A percentile compares a stretch with the other conserved stretches of the same genome.
These are phyloP conservation scores for Acheta domesticus DNA, from an alignment of 2,888 invertebrate genomes.

Conservation along the genomic window DNA sequence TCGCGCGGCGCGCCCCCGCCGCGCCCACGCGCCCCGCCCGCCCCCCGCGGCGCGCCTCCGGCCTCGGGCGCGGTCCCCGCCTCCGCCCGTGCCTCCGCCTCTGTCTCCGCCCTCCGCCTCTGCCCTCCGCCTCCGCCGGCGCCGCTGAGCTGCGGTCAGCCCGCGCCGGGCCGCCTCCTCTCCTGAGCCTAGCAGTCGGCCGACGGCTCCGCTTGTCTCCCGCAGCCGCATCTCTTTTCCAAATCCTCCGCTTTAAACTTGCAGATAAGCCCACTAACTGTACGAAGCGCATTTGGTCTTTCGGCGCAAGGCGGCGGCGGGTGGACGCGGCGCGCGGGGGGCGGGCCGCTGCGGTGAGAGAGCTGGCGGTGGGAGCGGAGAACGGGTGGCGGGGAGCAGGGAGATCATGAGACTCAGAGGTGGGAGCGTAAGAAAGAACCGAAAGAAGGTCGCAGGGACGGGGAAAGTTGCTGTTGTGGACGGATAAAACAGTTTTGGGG, in stretches of 20 bases:
- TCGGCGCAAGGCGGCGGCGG: neutral
- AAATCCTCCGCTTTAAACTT: conserved; percentile 7
- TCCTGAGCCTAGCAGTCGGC: neutral
- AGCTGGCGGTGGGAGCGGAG: no score
- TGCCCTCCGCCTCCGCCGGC: neutral
- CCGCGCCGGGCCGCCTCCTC: no score
- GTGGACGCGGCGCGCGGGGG: no score
- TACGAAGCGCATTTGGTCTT: conserved; percentile 7
- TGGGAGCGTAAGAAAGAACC: no score
- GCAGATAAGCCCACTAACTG: conserved; percentile 7
- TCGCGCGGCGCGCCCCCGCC: neutral
- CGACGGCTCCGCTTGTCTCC: neutral
- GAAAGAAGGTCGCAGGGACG: no score
- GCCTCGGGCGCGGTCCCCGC: neutral
- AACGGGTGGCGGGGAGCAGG: no score
- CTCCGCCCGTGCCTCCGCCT: neutral
- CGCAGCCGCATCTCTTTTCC: neutral
- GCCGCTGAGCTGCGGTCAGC: neutral
- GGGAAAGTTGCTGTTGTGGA: no score
- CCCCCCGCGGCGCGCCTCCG: neutral
- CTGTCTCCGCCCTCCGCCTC: neutral
- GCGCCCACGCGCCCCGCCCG: neutral
- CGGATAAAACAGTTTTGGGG: no score
- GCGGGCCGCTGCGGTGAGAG: no score
- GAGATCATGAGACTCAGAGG: no score